phyloP scores from a whole-genome alignment of 2,888 invertebrate genomes.

The Zeuzera pyrina region DNA sequence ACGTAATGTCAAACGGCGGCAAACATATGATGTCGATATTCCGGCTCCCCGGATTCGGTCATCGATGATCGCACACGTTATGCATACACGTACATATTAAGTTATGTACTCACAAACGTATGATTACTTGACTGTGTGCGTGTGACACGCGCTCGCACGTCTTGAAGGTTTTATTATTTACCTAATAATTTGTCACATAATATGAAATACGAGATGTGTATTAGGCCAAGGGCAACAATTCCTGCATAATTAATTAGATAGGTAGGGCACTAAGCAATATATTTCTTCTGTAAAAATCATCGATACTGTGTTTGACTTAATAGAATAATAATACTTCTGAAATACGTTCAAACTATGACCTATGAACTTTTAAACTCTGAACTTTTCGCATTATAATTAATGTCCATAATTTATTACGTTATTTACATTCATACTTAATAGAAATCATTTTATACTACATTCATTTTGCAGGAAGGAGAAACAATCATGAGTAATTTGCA shows the following conservation, averaged over 20 bases:
- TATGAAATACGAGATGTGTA: conserved; percentile 22
- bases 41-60: conserved; percentile 42
- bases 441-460: too few relatives aligned
- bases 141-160: conserved; percentile 21
- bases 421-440: too few relatives aligned
- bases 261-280: too few relatives aligned
- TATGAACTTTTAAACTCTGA: too few relatives aligned
- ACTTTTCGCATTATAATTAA: too few relatives aligned
- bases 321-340: too few relatives aligned
- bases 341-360: too few relatives aligned
- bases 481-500: too few relatives aligned
- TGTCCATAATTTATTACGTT: too few relatives aligned
- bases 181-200: conserved; percentile 38
- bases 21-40: conserved; percentile 51
- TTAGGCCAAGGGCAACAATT: conserved; percentile 13
- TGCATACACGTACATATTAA: conserved; percentile 11
- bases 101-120: background rate
- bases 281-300: too few relatives aligned
- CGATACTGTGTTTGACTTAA: too few relatives aligned
- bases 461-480: too few relatives aligned
- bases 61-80: conserved; percentile 31
- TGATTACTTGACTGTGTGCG: conserved; percentile 18
- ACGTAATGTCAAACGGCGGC: conserved; percentile 51
- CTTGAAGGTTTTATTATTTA: conserved; percentile 41
- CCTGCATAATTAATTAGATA: background rate